Evolutionary conservation across 1,140 invertebrate species (phyloP).

Genomic region (Phymastichus coffea): DNA sequence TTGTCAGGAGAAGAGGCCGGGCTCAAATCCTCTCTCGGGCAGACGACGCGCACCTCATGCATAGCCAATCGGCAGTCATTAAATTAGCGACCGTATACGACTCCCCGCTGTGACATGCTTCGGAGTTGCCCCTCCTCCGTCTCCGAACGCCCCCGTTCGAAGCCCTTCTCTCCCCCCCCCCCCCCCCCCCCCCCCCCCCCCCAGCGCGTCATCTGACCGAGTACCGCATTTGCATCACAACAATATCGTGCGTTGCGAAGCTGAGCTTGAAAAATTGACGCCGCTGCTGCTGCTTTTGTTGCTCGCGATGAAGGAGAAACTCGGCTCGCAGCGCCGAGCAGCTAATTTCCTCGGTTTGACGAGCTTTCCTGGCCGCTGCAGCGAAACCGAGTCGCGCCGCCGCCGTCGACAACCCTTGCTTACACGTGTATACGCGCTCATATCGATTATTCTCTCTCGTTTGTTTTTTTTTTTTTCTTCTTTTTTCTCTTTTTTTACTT

Average conservation of each 20-base stretch:
- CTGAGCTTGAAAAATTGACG: not conserved
- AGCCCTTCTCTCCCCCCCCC: no score
- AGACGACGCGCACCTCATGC: no score
- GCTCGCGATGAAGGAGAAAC: no score
- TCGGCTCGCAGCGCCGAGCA: no score
- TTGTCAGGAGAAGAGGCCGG: no score
- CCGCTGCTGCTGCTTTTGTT: not conserved
- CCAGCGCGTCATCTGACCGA: not conserved
- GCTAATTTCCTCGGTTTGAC: no score
- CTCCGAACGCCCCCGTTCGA: conserved; percentile 15
- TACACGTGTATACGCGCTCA: not conserved
- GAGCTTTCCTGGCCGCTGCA: no score
- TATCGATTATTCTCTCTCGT: conserved; percentile 19
- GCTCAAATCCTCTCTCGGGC: no score
- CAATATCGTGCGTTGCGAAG: no score
- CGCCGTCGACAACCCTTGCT: not conserved
- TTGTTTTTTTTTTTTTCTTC: no score
- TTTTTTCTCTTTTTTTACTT: no score
- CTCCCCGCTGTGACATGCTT: conserved; percentile 35
- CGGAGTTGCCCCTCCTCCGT: conserved; percentile 16
- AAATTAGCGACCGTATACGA: conserved; percentile 40
- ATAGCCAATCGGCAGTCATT: conserved; percentile 45
- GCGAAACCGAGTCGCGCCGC: not conserved
- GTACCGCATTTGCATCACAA: conserved; percentile 7
- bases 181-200: not conserved